phyloP scores from a whole-genome alignment of 1,140 invertebrate genomes.

The Plodia interpunctella region DNA sequence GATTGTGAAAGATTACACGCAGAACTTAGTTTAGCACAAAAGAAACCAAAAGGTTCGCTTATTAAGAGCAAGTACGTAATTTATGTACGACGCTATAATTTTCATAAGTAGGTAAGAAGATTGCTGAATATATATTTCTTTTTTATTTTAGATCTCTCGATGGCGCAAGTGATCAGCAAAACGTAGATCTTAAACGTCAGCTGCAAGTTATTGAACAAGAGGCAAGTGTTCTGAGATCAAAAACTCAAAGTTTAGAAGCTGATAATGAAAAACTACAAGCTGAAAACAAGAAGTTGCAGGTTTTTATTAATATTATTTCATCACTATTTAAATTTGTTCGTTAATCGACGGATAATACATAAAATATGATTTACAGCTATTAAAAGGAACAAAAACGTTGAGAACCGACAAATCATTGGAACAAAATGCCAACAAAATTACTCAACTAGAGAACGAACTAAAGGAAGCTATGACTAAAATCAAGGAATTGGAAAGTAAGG shows the following conservation, averaged over 20 bases:
- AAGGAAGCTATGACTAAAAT: constrained; percentile 79
- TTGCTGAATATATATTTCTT: no score
- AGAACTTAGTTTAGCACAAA: constrained; percentile 81
- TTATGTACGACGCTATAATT: background rate
- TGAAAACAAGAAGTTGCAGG: constrained; percentile 84
- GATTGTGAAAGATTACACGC: constrained; percentile 86
- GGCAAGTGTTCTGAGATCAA: constrained; percentile 80
- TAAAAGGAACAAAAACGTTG: constrained; percentile 73
- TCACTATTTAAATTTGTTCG: background rate
- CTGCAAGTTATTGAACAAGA: constrained; percentile 86
- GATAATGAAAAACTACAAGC: constrained; percentile 85
- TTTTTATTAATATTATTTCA: constrained; percentile 20
- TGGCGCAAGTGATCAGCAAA: constrained; percentile 77
- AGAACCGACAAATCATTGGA: constrained; percentile 76
- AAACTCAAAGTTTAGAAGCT: constrained; percentile 81
- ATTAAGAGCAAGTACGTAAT: constrained; percentile 79
- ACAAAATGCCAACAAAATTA: constrained; percentile 79
- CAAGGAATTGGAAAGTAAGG: constrained; percentile 78
- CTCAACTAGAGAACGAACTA: constrained; percentile 81
- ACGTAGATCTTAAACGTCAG: constrained; percentile 84
- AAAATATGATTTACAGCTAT: constrained; percentile 49
- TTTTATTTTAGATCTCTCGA: constrained; percentile 79
- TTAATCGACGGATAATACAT: background rate
- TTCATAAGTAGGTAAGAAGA: background rate
- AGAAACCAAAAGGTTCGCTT: constrained; percentile 79